phyloP scores from a whole-genome alignment of 2,888 invertebrate genomes.

The Pammene aurita region DNA sequence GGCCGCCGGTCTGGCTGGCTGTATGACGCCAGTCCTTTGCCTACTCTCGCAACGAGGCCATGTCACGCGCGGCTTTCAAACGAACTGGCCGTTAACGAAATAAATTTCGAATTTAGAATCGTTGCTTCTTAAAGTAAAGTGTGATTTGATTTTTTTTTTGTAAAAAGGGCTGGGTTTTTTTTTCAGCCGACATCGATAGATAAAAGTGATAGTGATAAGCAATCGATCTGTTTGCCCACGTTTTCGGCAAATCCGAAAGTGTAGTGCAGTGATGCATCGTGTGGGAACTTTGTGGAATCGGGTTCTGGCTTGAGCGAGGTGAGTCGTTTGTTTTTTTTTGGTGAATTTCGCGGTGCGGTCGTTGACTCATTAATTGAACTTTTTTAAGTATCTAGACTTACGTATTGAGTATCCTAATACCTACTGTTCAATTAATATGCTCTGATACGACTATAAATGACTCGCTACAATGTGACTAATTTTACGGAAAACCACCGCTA shows the following conservation, averaged over 20 bases:
- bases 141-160: conserved; percentile 35
- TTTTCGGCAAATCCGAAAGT: conserved; percentile 48
- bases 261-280: conserved; percentile 68
- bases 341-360: conserved; percentile 53
- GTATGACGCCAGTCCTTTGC: conserved; percentile 65
- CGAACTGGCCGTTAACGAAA: conserved; percentile 56
- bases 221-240: conserved; percentile 59
- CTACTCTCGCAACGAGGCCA: conserved; percentile 62
- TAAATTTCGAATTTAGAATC: conserved; percentile 48
- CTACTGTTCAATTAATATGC: neutral
- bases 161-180: conserved; percentile 27
- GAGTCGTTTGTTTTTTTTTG: conserved; percentile 54
- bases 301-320: conserved; percentile 71
- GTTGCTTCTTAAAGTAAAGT: conserved; percentile 37
- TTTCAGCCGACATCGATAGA: conserved; percentile 45
- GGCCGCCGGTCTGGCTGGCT: conserved; percentile 48
- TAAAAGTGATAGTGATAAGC: conserved; percentile 62
- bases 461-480: neutral
- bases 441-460: neutral
- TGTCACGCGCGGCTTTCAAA: conserved; percentile 53
- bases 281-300: conserved; percentile 66
- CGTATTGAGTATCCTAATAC: neutral
- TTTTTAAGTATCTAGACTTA: conserved; percentile 22
- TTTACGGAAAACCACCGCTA: conserved; percentile 2
- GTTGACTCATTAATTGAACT: conserved; percentile 56